Conservation (phyloP, 2,113 vertebrate species). For the Poeciliopsis occidentalis region DNA sequence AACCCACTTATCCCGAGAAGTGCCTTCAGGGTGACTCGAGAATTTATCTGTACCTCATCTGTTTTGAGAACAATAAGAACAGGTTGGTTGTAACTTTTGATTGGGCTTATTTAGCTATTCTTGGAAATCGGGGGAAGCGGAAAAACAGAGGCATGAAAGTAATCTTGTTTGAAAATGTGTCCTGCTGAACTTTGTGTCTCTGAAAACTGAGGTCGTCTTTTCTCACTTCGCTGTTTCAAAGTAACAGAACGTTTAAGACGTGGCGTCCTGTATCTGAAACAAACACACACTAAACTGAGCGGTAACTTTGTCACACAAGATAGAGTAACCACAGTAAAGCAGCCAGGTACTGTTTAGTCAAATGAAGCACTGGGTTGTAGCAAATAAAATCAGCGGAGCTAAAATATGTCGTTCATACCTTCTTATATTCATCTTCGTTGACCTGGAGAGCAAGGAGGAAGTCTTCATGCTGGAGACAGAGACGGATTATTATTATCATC, state of each 20-base stretch:
- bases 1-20: too few relatives aligned
- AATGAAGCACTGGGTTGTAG: neutral
- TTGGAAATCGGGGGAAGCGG: neutral
- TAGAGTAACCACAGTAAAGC: neutral
- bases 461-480: constrained; percentile 88
- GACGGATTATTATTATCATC: neutral
- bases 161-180: neutral
- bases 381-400: neutral
- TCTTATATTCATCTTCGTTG: constrained; percentile 97
- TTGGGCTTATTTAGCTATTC: neutral
- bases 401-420: constrained; percentile 76
- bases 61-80: neutral
- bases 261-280: neutral
- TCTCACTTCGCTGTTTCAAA: neutral
- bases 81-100: neutral
- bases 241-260: neutral
- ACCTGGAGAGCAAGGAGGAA: constrained; percentile 95
- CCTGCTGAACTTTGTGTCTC: neutral
- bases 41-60: neutral
- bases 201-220: neutral
- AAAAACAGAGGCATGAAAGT: neutral
- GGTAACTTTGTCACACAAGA: neutral
- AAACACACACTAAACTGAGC: neutral
- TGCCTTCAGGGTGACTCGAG: too few relatives aligned
- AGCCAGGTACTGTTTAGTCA: neutral